Percentiles rank a stretch among this genome's conserved stretches.
Evolutionary conservation across 2,797 vertebrate species (phyloP).

Genomic region (Helicolenus hilgendorfi): DNA sequence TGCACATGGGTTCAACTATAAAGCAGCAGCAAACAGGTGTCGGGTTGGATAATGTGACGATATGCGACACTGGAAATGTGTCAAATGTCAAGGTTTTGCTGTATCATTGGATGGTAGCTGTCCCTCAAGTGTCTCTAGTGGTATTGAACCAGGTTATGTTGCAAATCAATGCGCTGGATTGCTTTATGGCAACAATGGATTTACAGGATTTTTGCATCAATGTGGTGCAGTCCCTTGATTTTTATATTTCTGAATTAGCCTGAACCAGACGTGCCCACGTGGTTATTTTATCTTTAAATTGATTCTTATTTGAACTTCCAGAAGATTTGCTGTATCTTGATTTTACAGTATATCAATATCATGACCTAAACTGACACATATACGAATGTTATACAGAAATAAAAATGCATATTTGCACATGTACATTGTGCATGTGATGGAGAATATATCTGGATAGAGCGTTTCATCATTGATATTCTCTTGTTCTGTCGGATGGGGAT

Average conservation of each 20-base stretch:
- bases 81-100: background rate
- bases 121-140: background rate
- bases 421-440: background rate
- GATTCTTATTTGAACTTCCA: background rate
- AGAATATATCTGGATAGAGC: background rate
- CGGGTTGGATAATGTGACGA: background rate
- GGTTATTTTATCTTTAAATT: background rate
- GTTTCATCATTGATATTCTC: background rate
- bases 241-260: background rate
- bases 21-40: conserved; percentile 59
- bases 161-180: background rate
- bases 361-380: background rate
- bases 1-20: conserved; percentile 28
- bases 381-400: background rate
- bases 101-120: background rate
- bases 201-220: background rate
- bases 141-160: background rate
- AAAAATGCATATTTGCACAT: background rate
- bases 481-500: background rate
- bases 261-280: background rate
- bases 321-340: background rate
- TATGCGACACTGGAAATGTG: too few relatives aligned
- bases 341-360: background rate
- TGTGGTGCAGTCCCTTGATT: background rate
- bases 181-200: background rate